phyloP scores from a whole-genome alignment of 2,113 vertebrate genomes.

The Sterrhoptilus dennistouni region DNA sequence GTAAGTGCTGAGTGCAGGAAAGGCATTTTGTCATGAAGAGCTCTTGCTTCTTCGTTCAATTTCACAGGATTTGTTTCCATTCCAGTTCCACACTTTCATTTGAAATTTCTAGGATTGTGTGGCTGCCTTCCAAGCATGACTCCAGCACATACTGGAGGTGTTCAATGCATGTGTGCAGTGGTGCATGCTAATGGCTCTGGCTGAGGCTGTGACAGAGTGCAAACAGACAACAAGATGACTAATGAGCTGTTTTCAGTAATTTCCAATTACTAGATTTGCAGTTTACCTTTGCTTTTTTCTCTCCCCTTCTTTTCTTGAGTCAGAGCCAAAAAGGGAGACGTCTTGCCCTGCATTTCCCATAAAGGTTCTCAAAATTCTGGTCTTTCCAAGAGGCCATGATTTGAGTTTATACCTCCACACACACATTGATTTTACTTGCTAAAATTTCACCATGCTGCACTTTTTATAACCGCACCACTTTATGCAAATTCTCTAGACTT shows the following conservation, averaged over 20 bases:
- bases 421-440: neutral
- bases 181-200: conserved; percentile 63
- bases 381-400: neutral
- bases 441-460: neutral
- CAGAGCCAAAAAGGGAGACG: conserved; percentile 36
- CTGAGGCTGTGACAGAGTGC: conserved; percentile 51
- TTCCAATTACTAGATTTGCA: conserved; percentile 59
- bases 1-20: neutral
- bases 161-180: conserved; percentile 59
- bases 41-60: neutral
- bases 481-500: neutral
- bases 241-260: conserved; percentile 69
- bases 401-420: neutral
- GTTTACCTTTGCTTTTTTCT: conserved; percentile 31
- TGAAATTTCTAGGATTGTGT: conserved; percentile 62
- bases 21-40: neutral
- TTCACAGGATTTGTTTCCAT: conserved; percentile 36
- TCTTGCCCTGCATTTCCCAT: conserved; percentile 18
- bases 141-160: conserved; percentile 63
- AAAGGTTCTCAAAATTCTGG: neutral
- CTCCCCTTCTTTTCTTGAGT: neutral
- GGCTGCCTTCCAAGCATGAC: conserved; percentile 67
- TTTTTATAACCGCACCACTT: neutral
- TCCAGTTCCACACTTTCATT: conserved; percentile 47
- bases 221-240: conserved; percentile 66